A percentile compares a stretch with the other conserved stretches of the same genome.
phyloP scores from a whole-genome alignment of 2,113 vertebrate species.

The Semnornis frantzii region DNA sequence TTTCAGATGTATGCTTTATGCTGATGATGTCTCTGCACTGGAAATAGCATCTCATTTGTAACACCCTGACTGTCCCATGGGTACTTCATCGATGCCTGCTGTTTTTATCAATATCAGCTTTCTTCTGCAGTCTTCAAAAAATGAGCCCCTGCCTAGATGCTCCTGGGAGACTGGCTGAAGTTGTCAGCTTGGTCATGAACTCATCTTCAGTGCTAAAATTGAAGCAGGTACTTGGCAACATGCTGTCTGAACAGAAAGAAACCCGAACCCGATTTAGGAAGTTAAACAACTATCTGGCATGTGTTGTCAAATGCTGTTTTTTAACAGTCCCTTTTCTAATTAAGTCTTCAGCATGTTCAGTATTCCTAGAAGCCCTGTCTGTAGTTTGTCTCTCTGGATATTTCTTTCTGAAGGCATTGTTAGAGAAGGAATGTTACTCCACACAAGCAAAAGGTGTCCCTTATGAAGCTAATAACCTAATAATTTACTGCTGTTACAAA shows the following conservation, averaged over 20 bases:
- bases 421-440: background rate
- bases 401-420: background rate
- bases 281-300: background rate
- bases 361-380: background rate
- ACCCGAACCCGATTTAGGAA: background rate
- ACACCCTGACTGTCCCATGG: background rate
- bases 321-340: background rate
- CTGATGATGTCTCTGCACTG: background rate
- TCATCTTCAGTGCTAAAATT: background rate
- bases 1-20: background rate
- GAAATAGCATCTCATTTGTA: background rate
- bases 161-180: background rate
- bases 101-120: background rate
- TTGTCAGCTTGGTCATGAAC: background rate
- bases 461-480: background rate
- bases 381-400: background rate
- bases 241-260: background rate
- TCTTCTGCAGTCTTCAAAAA: background rate
- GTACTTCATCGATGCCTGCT: background rate
- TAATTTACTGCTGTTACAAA: background rate
- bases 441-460: background rate
- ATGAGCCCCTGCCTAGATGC: background rate
- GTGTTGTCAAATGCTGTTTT: background rate
- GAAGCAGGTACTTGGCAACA: background rate
- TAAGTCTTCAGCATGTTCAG: background rate